A percentile compares a stretch with the other conserved stretches of the same genome.
Conservation (phyloP, 2,113 vertebrate species). For the Anoplopoma fimbria region DNA sequence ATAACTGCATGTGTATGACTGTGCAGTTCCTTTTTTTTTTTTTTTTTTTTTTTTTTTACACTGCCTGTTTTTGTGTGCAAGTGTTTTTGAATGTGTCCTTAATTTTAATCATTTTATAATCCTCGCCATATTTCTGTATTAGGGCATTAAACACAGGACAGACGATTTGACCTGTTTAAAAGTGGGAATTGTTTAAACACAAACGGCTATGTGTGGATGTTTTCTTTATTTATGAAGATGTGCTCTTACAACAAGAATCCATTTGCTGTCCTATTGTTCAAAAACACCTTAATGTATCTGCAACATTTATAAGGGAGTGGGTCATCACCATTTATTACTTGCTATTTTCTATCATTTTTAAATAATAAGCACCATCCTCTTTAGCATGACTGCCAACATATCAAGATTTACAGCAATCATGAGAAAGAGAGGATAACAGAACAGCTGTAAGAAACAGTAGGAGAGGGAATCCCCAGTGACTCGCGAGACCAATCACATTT, state of each 20-base stretch:
- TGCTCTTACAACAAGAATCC: neutral
- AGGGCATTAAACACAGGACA: conserved; percentile 44
- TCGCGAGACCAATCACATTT: conserved; percentile 1
- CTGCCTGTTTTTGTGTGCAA: too few relatives aligned
- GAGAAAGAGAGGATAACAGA: neutral
- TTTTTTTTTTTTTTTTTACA: too few relatives aligned
- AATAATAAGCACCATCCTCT: neutral
- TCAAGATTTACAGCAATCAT: too few relatives aligned
- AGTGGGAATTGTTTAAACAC: conserved; percentile 48
- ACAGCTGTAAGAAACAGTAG: neutral
- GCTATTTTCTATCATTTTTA: neutral
- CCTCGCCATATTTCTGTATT: conserved; percentile 67
- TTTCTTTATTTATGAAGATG: conserved; percentile 41
- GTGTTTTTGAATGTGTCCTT: conserved; percentile 20
- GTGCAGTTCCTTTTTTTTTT: too few relatives aligned
- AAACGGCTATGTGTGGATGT: neutral
- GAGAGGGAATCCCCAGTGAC: neutral
- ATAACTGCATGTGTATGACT: conserved; percentile 5
- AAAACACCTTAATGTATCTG: neutral
- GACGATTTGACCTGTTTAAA: conserved; percentile 72
- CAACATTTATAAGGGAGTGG: neutral
- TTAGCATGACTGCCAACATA: neutral
- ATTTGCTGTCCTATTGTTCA: neutral
- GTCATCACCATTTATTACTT: neutral
- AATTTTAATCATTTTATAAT: conserved; percentile 60